phyloP scores from a whole-genome alignment of 2,888 invertebrate genomes.

The Pelosia muscerda region DNA sequence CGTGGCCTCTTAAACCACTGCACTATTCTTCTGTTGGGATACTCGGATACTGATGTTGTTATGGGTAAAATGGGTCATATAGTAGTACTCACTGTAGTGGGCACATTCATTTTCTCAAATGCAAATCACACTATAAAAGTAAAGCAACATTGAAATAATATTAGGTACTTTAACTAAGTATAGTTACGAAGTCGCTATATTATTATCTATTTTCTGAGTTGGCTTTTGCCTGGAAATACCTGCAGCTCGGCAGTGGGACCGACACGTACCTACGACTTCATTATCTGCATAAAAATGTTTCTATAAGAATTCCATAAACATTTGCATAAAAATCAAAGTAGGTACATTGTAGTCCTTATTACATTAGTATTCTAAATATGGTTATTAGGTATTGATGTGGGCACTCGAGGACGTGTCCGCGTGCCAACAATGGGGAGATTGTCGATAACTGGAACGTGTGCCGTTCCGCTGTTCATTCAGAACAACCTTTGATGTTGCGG shows the following conservation, averaged over 20 bases:
- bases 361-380: slow-evolving; percentile 41
- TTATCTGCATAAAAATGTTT: slow-evolving; percentile 10
- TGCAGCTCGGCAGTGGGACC: slow-evolving; percentile 3
- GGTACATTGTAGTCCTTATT: slow-evolving; percentile 23
- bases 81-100: no score
- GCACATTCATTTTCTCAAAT: no score
- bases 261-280: background rate
- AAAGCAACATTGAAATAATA: no score
- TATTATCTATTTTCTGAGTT: background rate
- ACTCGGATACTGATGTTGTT: no score
- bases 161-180: no score
- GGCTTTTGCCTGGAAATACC: background rate
- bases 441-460: slow-evolving; percentile 57
- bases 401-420: slow-evolving; percentile 51
- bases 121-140: no score
- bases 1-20: background rate
- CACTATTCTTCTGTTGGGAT: no score
- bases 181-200: no score
- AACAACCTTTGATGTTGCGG: slow-evolving; percentile 35
- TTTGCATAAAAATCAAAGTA: slow-evolving; percentile 39
- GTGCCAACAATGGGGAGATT: slow-evolving; percentile 67
- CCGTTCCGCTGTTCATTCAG: slow-evolving; percentile 37
- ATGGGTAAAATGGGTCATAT: no score
- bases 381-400: slow-evolving; percentile 33
- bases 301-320: slow-evolving; percentile 6